Evolutionary conservation across 2,113 vertebrate species (phyloP).

Genomic region (Trichechus manatus): DNA sequence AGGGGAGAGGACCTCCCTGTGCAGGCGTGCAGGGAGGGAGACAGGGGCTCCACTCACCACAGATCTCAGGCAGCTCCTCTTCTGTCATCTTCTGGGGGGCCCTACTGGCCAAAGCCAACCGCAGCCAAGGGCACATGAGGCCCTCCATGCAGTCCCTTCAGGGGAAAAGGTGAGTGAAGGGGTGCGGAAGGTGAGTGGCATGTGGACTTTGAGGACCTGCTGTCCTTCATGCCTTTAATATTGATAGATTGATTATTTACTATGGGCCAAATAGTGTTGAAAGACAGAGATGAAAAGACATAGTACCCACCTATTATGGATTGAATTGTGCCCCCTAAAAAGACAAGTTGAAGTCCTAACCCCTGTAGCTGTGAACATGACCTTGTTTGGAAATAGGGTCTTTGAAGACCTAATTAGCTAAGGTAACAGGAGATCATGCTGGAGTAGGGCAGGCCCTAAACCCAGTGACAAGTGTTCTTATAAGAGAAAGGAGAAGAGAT

Average conservation of each 20-base stretch:
- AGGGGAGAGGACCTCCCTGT: accelerated
- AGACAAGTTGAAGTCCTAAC: no score
- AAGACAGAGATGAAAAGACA: not conserved
- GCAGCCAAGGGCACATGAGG: accelerated
- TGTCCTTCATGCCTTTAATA: accelerated
- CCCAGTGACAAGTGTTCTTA: no score
- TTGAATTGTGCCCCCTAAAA: no score
- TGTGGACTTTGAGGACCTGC: accelerated
- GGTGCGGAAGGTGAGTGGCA: no score
- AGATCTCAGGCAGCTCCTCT: accelerated
- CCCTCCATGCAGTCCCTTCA: accelerated
- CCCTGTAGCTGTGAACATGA: no score
- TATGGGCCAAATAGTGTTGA: accelerated
- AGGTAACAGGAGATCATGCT: no score
- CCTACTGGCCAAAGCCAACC: not conserved
- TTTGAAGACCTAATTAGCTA: no score
- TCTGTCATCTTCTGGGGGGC: not conserved
- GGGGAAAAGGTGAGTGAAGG: no score
- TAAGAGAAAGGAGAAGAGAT: no score
- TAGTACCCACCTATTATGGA: no score
- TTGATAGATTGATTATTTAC: not conserved
- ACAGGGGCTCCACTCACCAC: accelerated
- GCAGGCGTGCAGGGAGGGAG: not conserved
- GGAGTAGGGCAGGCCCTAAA: no score
- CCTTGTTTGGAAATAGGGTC: no score